A percentile compares a stretch with the other conserved stretches of the same genome.
Conservation (phyloP, 2,888 invertebrate species). For the Plebejus argus region DNA sequence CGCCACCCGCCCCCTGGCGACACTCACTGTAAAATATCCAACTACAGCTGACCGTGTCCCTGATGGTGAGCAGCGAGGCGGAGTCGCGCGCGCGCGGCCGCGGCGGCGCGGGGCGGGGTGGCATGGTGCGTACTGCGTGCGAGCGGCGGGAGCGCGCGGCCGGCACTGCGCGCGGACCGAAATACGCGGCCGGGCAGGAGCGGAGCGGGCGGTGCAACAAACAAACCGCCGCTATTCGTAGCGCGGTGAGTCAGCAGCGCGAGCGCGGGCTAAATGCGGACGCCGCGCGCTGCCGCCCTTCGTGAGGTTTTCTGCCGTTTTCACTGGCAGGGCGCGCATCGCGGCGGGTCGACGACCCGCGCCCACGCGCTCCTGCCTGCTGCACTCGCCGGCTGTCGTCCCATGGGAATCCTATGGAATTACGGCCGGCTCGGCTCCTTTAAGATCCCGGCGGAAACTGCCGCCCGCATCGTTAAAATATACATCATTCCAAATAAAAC, state of each 20-base stretch:
- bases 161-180: conserved; percentile 71
- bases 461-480: not conserved
- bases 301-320: conserved; percentile 75
- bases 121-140: conserved; percentile 71
- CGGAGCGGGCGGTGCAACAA: conserved; percentile 77
- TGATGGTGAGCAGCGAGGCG: conserved; percentile 80
- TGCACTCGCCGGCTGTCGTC: conserved; percentile 58
- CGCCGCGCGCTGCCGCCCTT: conserved; percentile 74
- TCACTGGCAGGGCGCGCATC: conserved; percentile 69
- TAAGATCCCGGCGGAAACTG: not conserved
- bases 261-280: conserved; percentile 79
- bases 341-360: conserved; percentile 75
- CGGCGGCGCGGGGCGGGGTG: conserved; percentile 71
- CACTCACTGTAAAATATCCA: conserved; percentile 89
- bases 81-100: conserved; percentile 79
- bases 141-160: conserved; percentile 65
- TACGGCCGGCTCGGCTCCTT: not conserved
- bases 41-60: conserved; percentile 86
- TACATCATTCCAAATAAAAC: not conserved
- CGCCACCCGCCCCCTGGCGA: conserved; percentile 48
- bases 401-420: not conserved
- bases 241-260: conserved; percentile 76
- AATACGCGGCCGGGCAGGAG: conserved; percentile 72
- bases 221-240: conserved; percentile 77
- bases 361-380: conserved; percentile 61